phyloP scores from a whole-genome alignment of 2,113 vertebrate species.

The Paradoxurus hermaphroditus region DNA sequence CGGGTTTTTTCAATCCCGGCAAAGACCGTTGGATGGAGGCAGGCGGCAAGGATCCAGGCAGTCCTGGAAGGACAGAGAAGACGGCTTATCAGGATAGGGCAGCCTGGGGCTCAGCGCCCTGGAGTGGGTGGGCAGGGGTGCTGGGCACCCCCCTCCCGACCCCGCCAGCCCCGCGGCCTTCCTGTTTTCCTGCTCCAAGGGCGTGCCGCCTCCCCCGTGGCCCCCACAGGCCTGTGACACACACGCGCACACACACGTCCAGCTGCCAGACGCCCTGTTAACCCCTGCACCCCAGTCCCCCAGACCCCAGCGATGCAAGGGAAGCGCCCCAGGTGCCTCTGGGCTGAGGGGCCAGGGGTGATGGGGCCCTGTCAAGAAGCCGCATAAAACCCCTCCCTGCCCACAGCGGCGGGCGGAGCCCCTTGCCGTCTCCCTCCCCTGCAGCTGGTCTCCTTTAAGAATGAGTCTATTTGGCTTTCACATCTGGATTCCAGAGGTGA shows the following conservation, averaged over 20 bases:
- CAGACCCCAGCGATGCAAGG: not conserved
- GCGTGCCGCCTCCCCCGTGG: constrained; percentile 59
- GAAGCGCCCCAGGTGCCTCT: not conserved
- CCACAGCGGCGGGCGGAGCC: not conserved
- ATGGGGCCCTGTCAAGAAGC: not conserved
- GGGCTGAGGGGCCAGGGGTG: not conserved
- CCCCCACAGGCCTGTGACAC: constrained; percentile 72
- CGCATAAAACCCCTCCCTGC: not conserved
- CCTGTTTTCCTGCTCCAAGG: constrained; percentile 70
- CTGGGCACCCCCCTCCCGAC: not conserved
- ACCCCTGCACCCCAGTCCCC: constrained; percentile 60
- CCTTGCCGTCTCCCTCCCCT: not conserved
- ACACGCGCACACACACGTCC: constrained; percentile 50
- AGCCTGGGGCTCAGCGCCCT: not conserved
- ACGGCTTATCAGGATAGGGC: not conserved
- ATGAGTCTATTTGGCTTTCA: constrained; percentile 78
- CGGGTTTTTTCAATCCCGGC: not conserved
- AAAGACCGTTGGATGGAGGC: not conserved
- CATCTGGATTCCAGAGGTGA: constrained; percentile 83
- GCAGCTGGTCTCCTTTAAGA: constrained; percentile 75
- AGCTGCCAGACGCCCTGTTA: constrained; percentile 66
- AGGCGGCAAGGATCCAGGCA: too few relatives aligned
- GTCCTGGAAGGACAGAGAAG: not conserved
- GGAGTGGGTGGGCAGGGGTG: not conserved
- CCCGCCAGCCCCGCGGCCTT: constrained; percentile 19